Evolutionary conservation across 2,888 invertebrate genomes (phyloP).

Genomic region (Amblyjoppa fuscipennis): DNA sequence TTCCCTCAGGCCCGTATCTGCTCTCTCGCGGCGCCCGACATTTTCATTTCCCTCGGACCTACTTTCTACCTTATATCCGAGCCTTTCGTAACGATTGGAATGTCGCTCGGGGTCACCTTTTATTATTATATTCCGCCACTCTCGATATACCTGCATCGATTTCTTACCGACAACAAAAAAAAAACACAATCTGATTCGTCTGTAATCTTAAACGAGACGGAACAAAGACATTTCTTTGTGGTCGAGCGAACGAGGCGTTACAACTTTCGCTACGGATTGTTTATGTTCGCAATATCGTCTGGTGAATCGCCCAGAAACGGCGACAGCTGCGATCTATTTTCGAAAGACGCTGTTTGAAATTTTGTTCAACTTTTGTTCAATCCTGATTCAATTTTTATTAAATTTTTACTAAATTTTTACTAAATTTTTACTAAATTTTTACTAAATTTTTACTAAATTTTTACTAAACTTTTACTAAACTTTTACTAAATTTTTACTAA

Average conservation of each 20-base stretch:
- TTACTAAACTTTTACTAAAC: no score
- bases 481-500: no score
- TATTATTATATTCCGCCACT: not conserved
- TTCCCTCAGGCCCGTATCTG: conserved; percentile 56
- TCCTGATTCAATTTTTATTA: no score
- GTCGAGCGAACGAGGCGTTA: not conserved
- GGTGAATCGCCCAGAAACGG: conserved; percentile 12
- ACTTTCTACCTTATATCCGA: conserved; percentile 51
- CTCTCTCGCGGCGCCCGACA: conserved; percentile 46
- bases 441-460: no score
- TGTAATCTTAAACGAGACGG: not conserved
- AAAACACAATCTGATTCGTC: not conserved
- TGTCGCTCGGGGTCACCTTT: not conserved
- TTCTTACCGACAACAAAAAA: not conserved
- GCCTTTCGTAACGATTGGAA: conserved; percentile 31
- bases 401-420: not conserved
- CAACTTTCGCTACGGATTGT: not conserved
- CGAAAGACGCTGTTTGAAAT: not conserved
- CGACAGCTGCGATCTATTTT: conserved; percentile 55
- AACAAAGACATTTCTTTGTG: not conserved
- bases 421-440: no score
- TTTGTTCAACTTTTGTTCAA: no score
- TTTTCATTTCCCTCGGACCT: conserved; percentile 22
- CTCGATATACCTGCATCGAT: not conserved
- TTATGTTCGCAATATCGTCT: conserved; percentile 16